Evolutionary conservation across 2,888 invertebrate genomes (phyloP).

Genomic region (Chloroclysta siterata): DNA sequence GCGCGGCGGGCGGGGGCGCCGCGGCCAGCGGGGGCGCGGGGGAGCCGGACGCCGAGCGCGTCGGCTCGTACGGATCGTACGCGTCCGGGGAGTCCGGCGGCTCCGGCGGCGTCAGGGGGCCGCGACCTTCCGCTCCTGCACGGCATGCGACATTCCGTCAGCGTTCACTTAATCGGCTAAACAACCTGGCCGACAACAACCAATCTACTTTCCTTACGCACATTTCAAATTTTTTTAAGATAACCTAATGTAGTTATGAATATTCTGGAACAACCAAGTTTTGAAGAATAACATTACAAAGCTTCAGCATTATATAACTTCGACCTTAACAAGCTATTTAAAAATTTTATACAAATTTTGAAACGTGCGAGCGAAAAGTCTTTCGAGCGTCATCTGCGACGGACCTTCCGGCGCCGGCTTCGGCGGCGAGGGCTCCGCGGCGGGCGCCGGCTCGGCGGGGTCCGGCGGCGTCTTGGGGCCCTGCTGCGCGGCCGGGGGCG

Average conservation of each 20-base stretch:
- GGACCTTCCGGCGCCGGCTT: neutral
- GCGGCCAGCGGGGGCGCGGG: conserved; percentile 39
- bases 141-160: neutral
- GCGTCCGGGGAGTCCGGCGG: conserved; percentile 89
- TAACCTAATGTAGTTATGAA: too few species aligned
- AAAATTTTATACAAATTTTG: too few species aligned
- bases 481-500: conserved; percentile 77
- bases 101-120: conserved; percentile 87
- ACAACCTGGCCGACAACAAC: too few species aligned
- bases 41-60: conserved; percentile 90
- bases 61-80: conserved; percentile 96
- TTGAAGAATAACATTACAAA: too few species aligned
- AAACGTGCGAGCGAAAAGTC: too few species aligned
- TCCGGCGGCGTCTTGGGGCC: conserved; percentile 72
- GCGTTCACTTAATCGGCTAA: too few species aligned
- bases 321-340: too few species aligned
- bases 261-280: too few species aligned
- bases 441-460: conserved; percentile 60
- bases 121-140: conserved; percentile 83
- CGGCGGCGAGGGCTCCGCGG: neutral
- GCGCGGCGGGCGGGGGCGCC: conserved; percentile 79
- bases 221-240: too few species aligned
- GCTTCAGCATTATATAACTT: too few species aligned
- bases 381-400: too few species aligned
- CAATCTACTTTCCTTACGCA: too few species aligned